Conservation (phyloP, 2,888 invertebrate genomes). For the Drosophila prolongata region DNA sequence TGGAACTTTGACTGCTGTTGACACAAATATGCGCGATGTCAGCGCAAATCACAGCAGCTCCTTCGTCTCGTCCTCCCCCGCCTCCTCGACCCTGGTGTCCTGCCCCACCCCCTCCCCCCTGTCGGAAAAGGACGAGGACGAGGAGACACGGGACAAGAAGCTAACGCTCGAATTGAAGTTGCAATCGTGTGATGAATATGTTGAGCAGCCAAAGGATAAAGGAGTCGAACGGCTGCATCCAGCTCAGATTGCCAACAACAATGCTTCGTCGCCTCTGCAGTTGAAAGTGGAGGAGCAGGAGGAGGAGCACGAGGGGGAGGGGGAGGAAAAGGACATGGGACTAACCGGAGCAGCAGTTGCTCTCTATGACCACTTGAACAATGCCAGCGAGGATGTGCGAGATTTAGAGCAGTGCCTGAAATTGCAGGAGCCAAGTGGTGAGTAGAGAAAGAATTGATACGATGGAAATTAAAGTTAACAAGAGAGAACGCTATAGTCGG, state of each 20-base stretch:
- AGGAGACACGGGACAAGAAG: slow-evolving; percentile 23
- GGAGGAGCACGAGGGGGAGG: slow-evolving; percentile 8
- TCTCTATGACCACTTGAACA: slow-evolving; percentile 58
- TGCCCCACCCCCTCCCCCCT: slow-evolving; percentile 15
- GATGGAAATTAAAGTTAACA: slow-evolving; percentile 24
- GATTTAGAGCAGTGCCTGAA: slow-evolving; percentile 66
- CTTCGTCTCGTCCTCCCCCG: slow-evolving; percentile 14
- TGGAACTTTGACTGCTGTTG: slow-evolving; percentile 57
- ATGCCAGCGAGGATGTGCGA: slow-evolving; percentile 64
- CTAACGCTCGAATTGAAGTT: slow-evolving; percentile 50
- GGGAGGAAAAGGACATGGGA: slow-evolving; percentile 12
- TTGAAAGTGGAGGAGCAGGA: slow-evolving; percentile 48
- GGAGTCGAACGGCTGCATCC: slow-evolving; percentile 39
- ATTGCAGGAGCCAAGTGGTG: slow-evolving; percentile 60
- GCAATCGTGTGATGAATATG: slow-evolving; percentile 64
- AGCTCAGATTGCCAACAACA: slow-evolving; percentile 42
- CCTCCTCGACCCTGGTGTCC: slow-evolving; percentile 6
- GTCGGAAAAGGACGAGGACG: slow-evolving; percentile 4
- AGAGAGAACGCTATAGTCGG: too few relatives aligned
- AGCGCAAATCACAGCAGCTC: slow-evolving; percentile 65
- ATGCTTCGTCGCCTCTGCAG: slow-evolving; percentile 57
- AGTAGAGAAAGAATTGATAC: slow-evolving; percentile 21
- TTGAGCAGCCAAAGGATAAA: slow-evolving; percentile 45
- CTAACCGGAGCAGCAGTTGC: slow-evolving; percentile 44
- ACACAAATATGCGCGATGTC: slow-evolving; percentile 77